Evolutionary conservation across 1,140 invertebrate genomes (phyloP).

Genomic region (Hylaeus anthracinus): DNA sequence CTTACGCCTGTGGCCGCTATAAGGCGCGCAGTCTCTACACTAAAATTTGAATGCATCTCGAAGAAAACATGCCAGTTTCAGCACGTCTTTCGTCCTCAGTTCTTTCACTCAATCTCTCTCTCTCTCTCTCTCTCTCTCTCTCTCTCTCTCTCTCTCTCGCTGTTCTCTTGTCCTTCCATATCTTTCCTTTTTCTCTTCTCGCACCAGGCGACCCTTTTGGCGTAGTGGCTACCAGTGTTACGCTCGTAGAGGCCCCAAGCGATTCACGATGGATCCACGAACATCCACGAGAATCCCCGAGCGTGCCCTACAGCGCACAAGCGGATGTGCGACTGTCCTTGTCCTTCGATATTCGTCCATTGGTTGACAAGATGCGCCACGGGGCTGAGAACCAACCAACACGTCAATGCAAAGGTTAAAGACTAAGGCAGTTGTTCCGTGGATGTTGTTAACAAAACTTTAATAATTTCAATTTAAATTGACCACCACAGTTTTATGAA

Average conservation of each 20-base stretch:
- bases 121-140: constrained; percentile 26
- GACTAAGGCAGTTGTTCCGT: too few species aligned
- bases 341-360: constrained; percentile 52
- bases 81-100: constrained; percentile 43
- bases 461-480: too few species aligned
- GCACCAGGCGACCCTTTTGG: constrained; percentile 67
- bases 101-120: constrained; percentile 32
- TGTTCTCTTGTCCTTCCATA: constrained; percentile 19
- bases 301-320: constrained; percentile 53
- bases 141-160: constrained; percentile 18
- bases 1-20: background rate
- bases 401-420: too few species aligned
- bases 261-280: constrained; percentile 63
- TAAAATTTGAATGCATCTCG: constrained; percentile 69
- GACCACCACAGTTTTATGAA: too few species aligned
- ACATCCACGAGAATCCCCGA: constrained; percentile 68
- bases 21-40: constrained; percentile 39
- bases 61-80: constrained; percentile 70
- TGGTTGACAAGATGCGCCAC: constrained; percentile 38
- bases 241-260: constrained; percentile 77
- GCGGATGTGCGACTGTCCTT: constrained; percentile 57
- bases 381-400: too few species aligned
- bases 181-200: constrained; percentile 46
- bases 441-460: too few species aligned
- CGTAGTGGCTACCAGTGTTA: constrained; percentile 80